Conservation (phyloP, 2,797 vertebrate species). For the Eospalax fontanierii region DNA sequence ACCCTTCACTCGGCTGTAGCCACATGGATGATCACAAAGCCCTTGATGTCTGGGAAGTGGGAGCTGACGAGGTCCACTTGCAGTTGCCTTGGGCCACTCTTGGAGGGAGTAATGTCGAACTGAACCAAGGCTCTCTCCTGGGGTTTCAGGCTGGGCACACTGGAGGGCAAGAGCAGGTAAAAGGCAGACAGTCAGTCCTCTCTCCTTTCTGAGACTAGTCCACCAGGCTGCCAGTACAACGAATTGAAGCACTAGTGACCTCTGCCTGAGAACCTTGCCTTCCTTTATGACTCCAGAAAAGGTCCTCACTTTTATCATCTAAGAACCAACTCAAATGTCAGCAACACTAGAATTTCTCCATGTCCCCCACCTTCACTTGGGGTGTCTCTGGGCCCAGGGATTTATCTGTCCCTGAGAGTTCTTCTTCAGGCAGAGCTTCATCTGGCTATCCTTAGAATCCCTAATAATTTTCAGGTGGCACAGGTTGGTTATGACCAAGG, state of each 20-base stretch:
- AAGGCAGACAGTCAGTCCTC: background rate
- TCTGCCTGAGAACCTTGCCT: background rate
- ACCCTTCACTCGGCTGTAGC: slow-evolving; percentile 72
- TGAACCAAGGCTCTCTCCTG: slow-evolving; percentile 85
- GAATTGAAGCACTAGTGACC: background rate
- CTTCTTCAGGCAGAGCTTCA: background rate
- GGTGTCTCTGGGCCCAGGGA: slow-evolving; percentile 35
- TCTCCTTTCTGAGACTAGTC: background rate
- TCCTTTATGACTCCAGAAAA: background rate
- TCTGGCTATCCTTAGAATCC: background rate
- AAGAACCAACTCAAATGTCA: background rate
- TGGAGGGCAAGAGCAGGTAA: slow-evolving; percentile 71
- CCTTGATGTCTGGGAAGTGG: slow-evolving; percentile 89
- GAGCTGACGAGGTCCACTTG: slow-evolving; percentile 88
- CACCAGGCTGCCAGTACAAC: background rate
- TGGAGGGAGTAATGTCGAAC: slow-evolving; percentile 89
- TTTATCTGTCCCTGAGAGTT: background rate
- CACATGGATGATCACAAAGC: slow-evolving; percentile 85
- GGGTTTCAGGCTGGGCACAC: slow-evolving; percentile 87
- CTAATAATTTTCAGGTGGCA: background rate
- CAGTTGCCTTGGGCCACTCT: slow-evolving; percentile 88
- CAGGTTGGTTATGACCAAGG: background rate
- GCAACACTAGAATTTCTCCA: background rate
- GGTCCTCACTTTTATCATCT: background rate
- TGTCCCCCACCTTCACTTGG: background rate